These are phyloP conservation scores for Eurystomus glaucurus DNA, from an alignment of 2,797 vertebrate genomes.

Conservation along the genomic window DNA sequence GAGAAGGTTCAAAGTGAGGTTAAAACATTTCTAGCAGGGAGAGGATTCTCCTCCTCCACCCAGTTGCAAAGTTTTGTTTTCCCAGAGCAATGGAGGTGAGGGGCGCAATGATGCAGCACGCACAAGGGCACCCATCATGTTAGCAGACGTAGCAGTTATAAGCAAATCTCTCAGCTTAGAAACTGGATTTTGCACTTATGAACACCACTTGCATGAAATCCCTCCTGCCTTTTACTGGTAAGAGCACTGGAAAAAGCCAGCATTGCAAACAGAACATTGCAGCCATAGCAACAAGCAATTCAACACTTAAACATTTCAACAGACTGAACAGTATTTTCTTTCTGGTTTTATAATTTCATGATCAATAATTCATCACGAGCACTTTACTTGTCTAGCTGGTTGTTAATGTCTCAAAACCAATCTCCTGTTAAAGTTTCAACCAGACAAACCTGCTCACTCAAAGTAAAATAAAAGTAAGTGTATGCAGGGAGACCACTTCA, in stretches of 20 bases:
- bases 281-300: constrained; percentile 65
- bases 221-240: neutral
- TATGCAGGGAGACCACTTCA: neutral
- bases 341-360: constrained; percentile 39
- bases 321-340: constrained; percentile 26
- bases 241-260: constrained; percentile 2
- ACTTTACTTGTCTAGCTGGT: neutral
- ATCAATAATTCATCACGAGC: neutral
- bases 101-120: neutral
- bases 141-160: neutral
- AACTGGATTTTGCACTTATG: neutral
- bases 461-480: neutral
- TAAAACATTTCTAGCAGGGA: constrained; percentile 13
- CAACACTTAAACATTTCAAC: constrained; percentile 21
- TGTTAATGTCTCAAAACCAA: neutral
- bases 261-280: constrained; percentile 18
- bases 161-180: constrained; percentile 12
- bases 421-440: neutral
- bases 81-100: neutral
- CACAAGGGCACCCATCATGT: neutral
- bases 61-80: neutral
- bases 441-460: neutral
- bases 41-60: neutral
- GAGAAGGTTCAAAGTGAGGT: neutral
- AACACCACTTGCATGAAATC: neutral